Conservation (phyloP, 1,140 invertebrate genomes). For the Meloidogyne chitwoodi region DNA sequence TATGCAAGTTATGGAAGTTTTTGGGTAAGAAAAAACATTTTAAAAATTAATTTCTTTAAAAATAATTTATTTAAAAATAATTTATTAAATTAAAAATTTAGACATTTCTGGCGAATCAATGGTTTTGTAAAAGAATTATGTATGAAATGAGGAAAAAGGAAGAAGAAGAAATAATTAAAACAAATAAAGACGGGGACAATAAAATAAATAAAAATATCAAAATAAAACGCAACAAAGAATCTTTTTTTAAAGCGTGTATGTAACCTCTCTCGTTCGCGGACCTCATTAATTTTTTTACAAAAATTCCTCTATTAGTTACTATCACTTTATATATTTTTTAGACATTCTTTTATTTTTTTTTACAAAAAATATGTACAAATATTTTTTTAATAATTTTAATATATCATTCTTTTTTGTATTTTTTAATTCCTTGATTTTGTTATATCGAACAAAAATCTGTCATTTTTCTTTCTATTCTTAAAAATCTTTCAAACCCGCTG, state of each 20-base stretch:
- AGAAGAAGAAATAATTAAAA: background rate
- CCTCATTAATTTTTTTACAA: background rate
- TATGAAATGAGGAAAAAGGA: conserved; percentile 1
- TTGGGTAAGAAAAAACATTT: background rate
- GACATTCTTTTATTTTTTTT: background rate
- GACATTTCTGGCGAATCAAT: conserved; percentile 20
- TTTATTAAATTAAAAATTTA: no score
- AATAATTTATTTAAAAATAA: no score
- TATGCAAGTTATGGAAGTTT: conserved; percentile 16
- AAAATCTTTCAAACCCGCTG: background rate
- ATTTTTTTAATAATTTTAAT: no score
- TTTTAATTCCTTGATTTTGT: no score
- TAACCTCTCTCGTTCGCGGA: background rate
- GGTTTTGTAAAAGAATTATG: conserved; percentile 21
- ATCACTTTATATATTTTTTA: background rate
- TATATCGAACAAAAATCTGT: background rate
- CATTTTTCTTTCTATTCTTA: background rate
- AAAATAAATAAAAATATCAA: background rate
- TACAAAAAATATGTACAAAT: background rate
- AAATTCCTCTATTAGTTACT: background rate
- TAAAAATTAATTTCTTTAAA: no score
- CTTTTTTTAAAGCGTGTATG: background rate
- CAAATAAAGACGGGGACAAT: background rate
- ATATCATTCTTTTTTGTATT: no score
- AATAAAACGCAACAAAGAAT: background rate